Evolutionary conservation across 2,113 vertebrate genomes (phyloP).

Genomic region (Lasiurus borealis): DNA sequence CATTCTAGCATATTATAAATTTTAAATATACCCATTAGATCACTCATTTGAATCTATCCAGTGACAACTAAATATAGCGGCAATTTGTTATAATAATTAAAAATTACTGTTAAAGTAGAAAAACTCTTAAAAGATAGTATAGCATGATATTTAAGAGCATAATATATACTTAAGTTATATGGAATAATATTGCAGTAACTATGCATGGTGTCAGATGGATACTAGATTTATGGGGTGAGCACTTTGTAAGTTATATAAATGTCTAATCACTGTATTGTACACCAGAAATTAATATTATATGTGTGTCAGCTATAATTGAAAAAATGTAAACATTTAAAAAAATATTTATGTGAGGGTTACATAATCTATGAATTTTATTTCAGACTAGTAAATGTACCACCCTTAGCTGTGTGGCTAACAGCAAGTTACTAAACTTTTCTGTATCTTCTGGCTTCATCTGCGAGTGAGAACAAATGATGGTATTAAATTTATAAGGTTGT

Average conservation of each 20-base stretch:
- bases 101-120: not conserved
- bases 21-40: constrained; percentile 24
- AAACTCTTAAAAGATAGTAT: not conserved
- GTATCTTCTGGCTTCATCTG: not conserved
- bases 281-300: not conserved
- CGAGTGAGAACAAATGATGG: not conserved
- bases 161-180: not conserved
- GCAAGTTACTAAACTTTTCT: not conserved
- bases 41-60: not conserved
- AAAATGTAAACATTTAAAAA: not conserved
- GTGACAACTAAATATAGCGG: not conserved
- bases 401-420: not conserved
- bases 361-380: not conserved
- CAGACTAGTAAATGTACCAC: not conserved
- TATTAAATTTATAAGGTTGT: not conserved
- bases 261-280: not conserved
- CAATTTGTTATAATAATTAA: not conserved
- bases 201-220: not conserved
- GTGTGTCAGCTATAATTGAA: not conserved
- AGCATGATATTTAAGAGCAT: not conserved
- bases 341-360: not conserved
- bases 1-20: not conserved
- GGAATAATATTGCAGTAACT: not conserved
- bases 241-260: not conserved
- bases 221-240: not conserved